phyloP scores from a whole-genome alignment of 2,888 invertebrate species.

The Leptopilina drosophilae region DNA sequence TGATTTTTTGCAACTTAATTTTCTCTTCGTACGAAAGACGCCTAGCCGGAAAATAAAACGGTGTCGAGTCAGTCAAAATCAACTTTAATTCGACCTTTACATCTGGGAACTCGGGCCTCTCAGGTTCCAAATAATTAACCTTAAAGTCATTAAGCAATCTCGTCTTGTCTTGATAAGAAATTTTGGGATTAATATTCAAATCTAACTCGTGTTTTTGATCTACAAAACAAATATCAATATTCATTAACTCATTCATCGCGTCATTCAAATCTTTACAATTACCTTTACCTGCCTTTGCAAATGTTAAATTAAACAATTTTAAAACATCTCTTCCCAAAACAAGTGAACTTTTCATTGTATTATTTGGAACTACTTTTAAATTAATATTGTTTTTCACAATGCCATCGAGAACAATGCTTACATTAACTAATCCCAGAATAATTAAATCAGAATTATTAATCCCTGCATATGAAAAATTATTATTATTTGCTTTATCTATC shows the following conservation, averaged over 20 bases:
- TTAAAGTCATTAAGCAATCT: too few species aligned
- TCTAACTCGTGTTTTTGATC: too few species aligned
- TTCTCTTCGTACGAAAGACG: too few species aligned
- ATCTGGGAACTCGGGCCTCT: too few species aligned
- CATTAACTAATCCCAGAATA: background rate
- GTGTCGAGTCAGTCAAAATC: too few species aligned
- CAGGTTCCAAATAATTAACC: too few species aligned
- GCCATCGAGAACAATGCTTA: background rate
- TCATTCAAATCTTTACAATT: background rate
- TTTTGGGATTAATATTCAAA: too few species aligned
- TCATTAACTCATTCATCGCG: background rate
- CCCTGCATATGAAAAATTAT: background rate
- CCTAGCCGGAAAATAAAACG: too few species aligned
- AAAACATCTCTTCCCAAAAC: background rate
- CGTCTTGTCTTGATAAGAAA: too few species aligned
- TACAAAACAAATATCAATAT: background rate
- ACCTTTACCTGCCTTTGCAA: background rate
- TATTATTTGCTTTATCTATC: background rate
- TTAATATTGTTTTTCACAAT: background rate
- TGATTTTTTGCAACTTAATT: too few species aligned
- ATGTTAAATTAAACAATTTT: background rate
- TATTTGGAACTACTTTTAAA: conserved; percentile 4
- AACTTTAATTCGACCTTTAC: too few species aligned
- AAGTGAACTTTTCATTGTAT: background rate
- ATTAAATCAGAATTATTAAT: conserved; percentile 5